These are phyloP conservation scores for Cyphomyrmex costatus DNA, from an alignment of 1,140 invertebrate species.

Conservation along the genomic window DNA sequence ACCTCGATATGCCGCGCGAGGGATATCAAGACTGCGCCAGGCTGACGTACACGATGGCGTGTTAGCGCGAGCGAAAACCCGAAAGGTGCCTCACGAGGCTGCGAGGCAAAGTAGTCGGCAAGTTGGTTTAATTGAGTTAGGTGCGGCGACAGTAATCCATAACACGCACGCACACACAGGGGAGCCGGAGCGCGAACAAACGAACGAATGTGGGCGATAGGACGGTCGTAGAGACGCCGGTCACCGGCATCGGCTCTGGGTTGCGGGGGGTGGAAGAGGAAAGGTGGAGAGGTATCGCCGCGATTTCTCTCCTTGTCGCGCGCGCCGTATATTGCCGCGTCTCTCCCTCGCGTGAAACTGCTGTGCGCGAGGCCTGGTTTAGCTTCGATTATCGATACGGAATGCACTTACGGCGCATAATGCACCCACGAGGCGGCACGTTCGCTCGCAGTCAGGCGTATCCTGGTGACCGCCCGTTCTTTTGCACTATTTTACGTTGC, in stretches of 20 bases:
- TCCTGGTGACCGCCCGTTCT: slow-evolving; percentile 27
- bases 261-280: background rate
- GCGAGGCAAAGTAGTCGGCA: slow-evolving; percentile 53
- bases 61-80: background rate
- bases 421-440: slow-evolving; percentile 32
- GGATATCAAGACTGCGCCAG: too few species aligned
- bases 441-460: slow-evolving; percentile 46
- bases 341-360: slow-evolving; percentile 19
- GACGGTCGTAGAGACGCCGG: background rate
- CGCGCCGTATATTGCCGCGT: background rate
- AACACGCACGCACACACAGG: slow-evolving; percentile 21
- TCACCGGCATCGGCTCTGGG: background rate
- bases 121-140: slow-evolving; percentile 63
- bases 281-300: slow-evolving; percentile 18
- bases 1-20: slow-evolving; percentile 19
- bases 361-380: slow-evolving; percentile 47
- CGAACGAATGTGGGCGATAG: background rate
- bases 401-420: slow-evolving; percentile 62
- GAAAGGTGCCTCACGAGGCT: slow-evolving; percentile 2
- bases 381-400: slow-evolving; percentile 74
- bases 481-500: slow-evolving; percentile 10
- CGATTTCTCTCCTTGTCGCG: slow-evolving; percentile 12
- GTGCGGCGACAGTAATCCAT: slow-evolving; percentile 60
- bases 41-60: slow-evolving; percentile 2
- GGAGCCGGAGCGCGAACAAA: slow-evolving; percentile 8